Evolutionary conservation across 2,888 invertebrate genomes (phyloP).

Genomic region (Marronus borbonicus): DNA sequence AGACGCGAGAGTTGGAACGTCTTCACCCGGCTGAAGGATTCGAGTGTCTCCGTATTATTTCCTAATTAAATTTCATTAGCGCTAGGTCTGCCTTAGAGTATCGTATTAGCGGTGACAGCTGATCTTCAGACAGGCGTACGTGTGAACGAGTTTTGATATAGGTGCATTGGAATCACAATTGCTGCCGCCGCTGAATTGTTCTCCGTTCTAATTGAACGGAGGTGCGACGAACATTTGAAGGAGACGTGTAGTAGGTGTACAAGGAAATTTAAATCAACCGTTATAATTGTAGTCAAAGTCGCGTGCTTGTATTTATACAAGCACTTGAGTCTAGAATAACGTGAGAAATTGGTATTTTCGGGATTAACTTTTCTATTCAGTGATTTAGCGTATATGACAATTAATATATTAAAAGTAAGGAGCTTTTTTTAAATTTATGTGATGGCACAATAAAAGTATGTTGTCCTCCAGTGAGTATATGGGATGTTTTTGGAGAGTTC

Average conservation of each 20-base stretch:
- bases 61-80: slow-evolving; percentile 33
- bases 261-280: slow-evolving; percentile 4
- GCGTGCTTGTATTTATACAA: background rate
- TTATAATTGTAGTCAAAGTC: background rate
- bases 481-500: too few relatives aligned
- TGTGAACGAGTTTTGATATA: slow-evolving; percentile 22
- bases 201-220: slow-evolving; percentile 6
- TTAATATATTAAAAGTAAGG: too few relatives aligned
- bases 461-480: too few relatives aligned
- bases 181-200: slow-evolving; percentile 41
- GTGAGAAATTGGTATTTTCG: too few relatives aligned
- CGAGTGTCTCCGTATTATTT: slow-evolving; percentile 20
- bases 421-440: too few relatives aligned
- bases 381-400: too few relatives aligned
- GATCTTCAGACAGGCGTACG: slow-evolving; percentile 18
- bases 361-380: too few relatives aligned
- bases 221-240: background rate
- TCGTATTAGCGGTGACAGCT: slow-evolving; percentile 33
- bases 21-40: background rate
- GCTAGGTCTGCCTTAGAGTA: slow-evolving; percentile 26
- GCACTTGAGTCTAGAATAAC: too few relatives aligned
- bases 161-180: slow-evolving; percentile 23
- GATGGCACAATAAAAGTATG: too few relatives aligned
- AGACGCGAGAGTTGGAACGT: background rate
- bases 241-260: slow-evolving; percentile 5